Evolutionary conservation across 2,797 vertebrate species (phyloP), one percentile per base, ranked within the genome.

Genomic region (Microctenopoma steveboyesi): DNA sequence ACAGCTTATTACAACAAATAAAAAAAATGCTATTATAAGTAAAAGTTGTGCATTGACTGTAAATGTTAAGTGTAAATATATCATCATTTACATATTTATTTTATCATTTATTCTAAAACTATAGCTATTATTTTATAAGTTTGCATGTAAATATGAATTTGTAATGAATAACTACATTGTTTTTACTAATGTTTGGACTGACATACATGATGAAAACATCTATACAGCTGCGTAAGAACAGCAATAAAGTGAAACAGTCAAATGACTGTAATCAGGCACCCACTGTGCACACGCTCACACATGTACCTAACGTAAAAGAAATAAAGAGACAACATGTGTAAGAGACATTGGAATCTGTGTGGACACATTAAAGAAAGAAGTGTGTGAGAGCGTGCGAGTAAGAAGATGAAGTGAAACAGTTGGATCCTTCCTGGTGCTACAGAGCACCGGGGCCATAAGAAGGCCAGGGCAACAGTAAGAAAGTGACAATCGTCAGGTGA

Each of bases 401-500:
- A 12, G 42, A 66, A 48, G 49, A 57, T 4, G 39, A 65, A 78
- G 82, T 64, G 53, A 84, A 83, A 77, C 71, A 69, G 54, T 68
- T 76, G 80, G 59, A 76, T 76, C 67, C 64, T 74, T 79, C 84
- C 70, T 82, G 71, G 53, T 85, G 92, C 84, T 92, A 85, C 92
- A 73, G 69, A 62, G 70, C 43, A 87, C 88, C 86, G 88, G 92
- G 93, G 95, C 95, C 94, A 93, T 72, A 95, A 91, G 90, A 93
- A 95, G 94, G 94, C 94, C 95, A 95, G 92, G 94, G 94, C 92
- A 86, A 92, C 94, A 93, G 96, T 94, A 95, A 95, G 95, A 95
- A 94, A 95, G 94, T 95, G 95, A 97, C 95, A 96, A 96, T 97
- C 95, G 96, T 96, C 95, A 96, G 96, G 96, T 98, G 96, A 98